Base-by-base conservation (phyloP, 2,888 invertebrate genomes). In the Calameuta filiformis region DNA sequence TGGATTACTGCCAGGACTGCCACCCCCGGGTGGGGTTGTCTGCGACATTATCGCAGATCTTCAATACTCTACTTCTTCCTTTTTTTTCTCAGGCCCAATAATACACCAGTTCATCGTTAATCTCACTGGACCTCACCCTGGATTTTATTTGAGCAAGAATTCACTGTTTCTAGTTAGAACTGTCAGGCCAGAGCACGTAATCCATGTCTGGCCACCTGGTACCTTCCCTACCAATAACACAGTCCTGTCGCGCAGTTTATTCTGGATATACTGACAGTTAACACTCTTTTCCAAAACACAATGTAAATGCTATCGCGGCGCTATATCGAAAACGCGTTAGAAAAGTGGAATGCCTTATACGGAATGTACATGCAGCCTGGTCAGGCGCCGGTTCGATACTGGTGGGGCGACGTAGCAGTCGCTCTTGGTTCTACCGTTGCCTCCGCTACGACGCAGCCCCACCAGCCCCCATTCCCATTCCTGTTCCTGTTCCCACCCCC, bases 351-450 rank as follows among this genome's bases (percentile, higher is more conserved):
- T 84, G 85, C 83, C 82, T 76, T 82, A 74, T 84, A 83, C 77
- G 86, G 85, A 87, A 87, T 86, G 85, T 84, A 81, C 77, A 86
- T 85, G 85, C 85, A 82, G 81, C 79, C 87, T 79, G 81, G 80
- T 83, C 87, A 86, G 88, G 84, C 86, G 91, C 91, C 90, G 89
- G 90, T 91, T 92, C 91, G 90, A 91, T 92, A 92, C 91, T 91
- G 89, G 81, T 82, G 84, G 37, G 74, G 74, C 74, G 79, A 82
- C 78, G 78, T 81, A 82, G 79, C 79, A 77, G 74, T 71, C 31
- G 71, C 71, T 23, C 71, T 71, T 31, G 33, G 33, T 34, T 71
- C 71, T 34, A 31, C 71, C 71, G 71, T 71, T 71, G 71, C 71
- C 71, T 31, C 71, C 84, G 81, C 81, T 77, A 81, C 81, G 75